Conservation (phyloP, 2,797 vertebrate species). For the Champsocephalus gunnari region DNA sequence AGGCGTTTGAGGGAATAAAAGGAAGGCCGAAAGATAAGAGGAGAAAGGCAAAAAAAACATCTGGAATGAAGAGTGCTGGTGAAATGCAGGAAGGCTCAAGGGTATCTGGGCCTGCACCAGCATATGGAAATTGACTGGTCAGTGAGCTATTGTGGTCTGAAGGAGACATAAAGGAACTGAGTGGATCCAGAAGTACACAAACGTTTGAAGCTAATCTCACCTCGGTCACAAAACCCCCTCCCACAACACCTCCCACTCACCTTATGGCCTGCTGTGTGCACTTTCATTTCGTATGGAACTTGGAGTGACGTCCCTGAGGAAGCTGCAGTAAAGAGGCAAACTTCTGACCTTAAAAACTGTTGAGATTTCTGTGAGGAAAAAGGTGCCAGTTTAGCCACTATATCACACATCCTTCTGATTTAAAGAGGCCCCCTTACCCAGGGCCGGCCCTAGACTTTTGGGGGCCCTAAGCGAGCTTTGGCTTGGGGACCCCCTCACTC, state of each 20-base stretch:
- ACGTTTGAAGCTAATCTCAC: constrained; percentile 46
- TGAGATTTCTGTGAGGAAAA: neutral
- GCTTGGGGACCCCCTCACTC: no score
- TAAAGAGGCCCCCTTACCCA: no score
- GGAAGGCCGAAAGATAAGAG: constrained; percentile 49
- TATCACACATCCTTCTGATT: constrained; percentile 1
- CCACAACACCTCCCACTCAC: constrained; percentile 42
- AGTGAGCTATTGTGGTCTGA: constrained; percentile 52
- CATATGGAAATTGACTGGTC: constrained; percentile 50
- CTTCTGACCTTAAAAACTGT: constrained; percentile 24
- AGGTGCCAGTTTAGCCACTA: neutral
- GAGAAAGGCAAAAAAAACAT: constrained; percentile 6
- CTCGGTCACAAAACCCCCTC: constrained; percentile 41
- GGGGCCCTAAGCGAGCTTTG: no score
- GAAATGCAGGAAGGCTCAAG: constrained; percentile 23
- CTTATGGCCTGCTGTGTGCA: constrained; percentile 2
- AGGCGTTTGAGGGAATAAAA: constrained; percentile 36
- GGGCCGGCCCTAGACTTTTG: no score
- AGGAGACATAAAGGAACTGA: constrained; percentile 29
- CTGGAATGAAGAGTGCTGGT: constrained; percentile 38
- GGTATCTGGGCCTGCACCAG: constrained; percentile 32
- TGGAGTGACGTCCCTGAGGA: constrained; percentile 24
- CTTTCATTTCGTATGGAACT: constrained; percentile 40
- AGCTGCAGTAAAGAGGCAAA: constrained; percentile 19
- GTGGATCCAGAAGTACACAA: constrained; percentile 39